phyloP scores from a whole-genome alignment of 2,113 vertebrate species.

The Etheostoma spectabile region DNA sequence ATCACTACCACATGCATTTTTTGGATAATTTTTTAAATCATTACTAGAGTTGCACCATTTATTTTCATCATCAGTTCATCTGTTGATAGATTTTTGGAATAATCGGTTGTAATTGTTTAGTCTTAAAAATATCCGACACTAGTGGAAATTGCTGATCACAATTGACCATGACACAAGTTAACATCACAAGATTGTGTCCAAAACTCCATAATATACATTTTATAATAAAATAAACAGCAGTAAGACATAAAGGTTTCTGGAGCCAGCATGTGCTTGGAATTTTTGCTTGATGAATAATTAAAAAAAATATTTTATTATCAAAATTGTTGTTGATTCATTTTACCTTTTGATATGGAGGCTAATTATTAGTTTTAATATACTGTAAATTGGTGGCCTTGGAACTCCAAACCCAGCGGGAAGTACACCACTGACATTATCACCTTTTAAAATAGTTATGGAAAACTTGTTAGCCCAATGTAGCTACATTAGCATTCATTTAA shows the following conservation, averaged over 20 bases:
- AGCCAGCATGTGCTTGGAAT: background rate
- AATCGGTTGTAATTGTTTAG: background rate
- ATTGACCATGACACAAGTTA: background rate
- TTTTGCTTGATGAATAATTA: too few species aligned
- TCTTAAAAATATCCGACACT: background rate
- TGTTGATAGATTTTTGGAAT: background rate
- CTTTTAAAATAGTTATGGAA: background rate
- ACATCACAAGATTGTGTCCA: background rate
- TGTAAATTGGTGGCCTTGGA: background rate
- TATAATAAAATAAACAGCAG: background rate
- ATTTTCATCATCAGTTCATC: background rate
- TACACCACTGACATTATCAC: background rate
- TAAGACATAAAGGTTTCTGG: too few species aligned
- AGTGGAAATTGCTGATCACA: background rate
- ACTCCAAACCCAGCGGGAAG: background rate
- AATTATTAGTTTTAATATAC: background rate
- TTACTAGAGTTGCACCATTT: background rate
- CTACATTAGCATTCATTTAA: too few species aligned
- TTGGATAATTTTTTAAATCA: too few species aligned
- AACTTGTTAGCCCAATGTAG: background rate
- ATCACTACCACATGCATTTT: background rate
- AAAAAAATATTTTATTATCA: too few species aligned
- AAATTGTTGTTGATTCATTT: too few species aligned
- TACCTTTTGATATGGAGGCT: background rate
- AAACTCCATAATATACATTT: background rate